These are phyloP conservation scores for Clitarchus hookeri DNA, from an alignment of 2,888 invertebrate genomes.

Conservation along the genomic window DNA sequence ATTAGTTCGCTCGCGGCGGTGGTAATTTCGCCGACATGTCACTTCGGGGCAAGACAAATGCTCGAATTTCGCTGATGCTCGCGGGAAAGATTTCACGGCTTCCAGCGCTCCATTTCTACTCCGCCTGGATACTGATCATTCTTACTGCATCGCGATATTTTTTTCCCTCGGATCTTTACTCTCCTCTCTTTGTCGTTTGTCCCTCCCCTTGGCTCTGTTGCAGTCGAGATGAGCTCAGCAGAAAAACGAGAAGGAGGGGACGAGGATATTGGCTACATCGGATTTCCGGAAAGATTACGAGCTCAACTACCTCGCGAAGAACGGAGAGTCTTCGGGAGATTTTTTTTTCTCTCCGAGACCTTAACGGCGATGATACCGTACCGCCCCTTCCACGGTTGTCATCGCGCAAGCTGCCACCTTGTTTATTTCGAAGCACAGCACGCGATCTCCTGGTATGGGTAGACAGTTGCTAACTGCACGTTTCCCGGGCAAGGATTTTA, in stretches of 20 bases:
- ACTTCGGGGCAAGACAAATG: background rate
- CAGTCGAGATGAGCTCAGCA: background rate
- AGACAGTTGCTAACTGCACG: too few species aligned
- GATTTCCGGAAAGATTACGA: background rate
- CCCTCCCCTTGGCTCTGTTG: background rate
- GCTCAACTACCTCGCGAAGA: background rate
- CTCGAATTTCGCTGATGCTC: background rate
- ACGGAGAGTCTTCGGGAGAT: too few species aligned
- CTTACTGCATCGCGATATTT: background rate
- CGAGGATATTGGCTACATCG: slow-evolving; percentile 6
- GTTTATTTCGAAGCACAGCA: too few species aligned
- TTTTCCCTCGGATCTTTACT: background rate
- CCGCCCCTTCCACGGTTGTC: too few species aligned
- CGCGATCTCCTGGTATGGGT: too few species aligned
- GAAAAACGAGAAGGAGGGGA: background rate
- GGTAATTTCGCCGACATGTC: too few species aligned
- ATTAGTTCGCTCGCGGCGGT: too few species aligned
- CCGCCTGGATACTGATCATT: background rate
- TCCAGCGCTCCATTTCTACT: background rate
- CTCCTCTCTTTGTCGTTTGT: background rate
- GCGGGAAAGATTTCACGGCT: too few species aligned
- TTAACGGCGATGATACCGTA: too few species aligned
- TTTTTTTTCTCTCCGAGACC: too few species aligned
- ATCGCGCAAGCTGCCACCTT: too few species aligned
- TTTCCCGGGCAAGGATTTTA: too few species aligned